Conservation (phyloP, 2,113 vertebrate genomes). For the Cavia porcellus region DNA sequence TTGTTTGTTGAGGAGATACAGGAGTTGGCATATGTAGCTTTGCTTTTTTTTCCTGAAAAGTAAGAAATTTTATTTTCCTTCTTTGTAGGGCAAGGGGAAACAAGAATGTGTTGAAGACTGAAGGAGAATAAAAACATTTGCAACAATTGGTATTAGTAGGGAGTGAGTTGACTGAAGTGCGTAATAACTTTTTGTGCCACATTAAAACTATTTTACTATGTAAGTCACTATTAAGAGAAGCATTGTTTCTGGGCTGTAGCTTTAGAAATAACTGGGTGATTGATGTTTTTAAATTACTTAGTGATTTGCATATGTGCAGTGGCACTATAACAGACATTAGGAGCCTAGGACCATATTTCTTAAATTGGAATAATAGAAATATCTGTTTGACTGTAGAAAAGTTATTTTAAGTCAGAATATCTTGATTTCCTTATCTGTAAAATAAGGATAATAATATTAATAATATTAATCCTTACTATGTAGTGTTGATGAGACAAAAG, state of each 20-base stretch:
- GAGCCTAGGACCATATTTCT: background rate
- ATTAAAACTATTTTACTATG: conserved; percentile 1
- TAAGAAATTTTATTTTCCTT: background rate
- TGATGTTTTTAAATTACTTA: background rate
- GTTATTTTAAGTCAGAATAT: conserved; percentile 43
- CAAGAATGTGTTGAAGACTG: background rate
- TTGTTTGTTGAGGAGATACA: background rate
- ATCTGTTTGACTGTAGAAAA: conserved; percentile 9
- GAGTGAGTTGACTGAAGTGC: background rate
- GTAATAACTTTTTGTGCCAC: background rate
- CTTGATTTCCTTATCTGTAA: background rate
- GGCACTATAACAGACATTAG: background rate
- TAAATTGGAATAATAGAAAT: conserved; percentile 9
- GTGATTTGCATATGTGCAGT: background rate
- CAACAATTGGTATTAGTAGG: conserved; percentile 2
- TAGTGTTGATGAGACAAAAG: conserved; percentile 3
- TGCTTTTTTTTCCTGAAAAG: background rate
- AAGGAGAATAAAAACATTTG: conserved; percentile 6
- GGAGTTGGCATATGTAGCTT: background rate
- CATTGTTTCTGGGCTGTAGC: background rate
- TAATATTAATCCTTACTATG: background rate
- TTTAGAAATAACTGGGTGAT: conserved; percentile 17
- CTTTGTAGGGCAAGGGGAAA: background rate
- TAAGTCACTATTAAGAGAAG: conserved; percentile 3
- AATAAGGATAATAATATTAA: background rate